Evolutionary conservation across 2,888 invertebrate genomes (phyloP), one percentile per base, ranked within the genome.

Genomic region (Pristionchus mayeri): DNA sequence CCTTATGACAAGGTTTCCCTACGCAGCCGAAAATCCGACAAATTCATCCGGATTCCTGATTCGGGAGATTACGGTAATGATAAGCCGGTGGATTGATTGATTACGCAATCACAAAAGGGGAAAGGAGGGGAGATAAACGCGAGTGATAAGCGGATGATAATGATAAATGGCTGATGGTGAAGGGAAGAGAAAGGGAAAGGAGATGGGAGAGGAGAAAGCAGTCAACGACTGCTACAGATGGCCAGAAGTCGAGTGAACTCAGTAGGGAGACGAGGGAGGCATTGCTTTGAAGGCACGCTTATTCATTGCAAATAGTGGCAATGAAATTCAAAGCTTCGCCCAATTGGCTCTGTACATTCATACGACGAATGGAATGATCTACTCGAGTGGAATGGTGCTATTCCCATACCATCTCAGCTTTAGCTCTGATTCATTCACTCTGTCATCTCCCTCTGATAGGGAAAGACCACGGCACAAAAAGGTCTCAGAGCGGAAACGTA

Each of bases 1-100:
- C n/a, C n/a, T n/a, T n/a, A n/a, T n/a, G n/a, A n/a, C 34, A 63
- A 2, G 21, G 63, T 34, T 34, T 34, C 63, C 3, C 34, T 63
- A 63, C 63, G 63, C 40, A 44, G 40, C 4, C n/a, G 37, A 6
- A 4, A 21, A 71, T n/a, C 11, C 2, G 21, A 0, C n/a, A 27
- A n/a, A n/a, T n/a, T n/a, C n/a, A n/a, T n/a, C n/a, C 57, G 27
- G 27, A 4, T 57, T 57, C n/a, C 52, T 4, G 52, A 52, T 52
- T 52, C 6, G 52, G 24, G 9, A 18, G 63, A 63, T 63, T 63
- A 63, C 63, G 71, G 71, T 71, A 71, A 21, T 40, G 40, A 21
- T 71, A 71, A 44, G 44, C 71, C n/a, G n/a, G n/a, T n/a, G n/a
- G 71, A 71, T 71, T 40, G 71, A 40, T 40, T 44, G 40, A 71